Conservation (phyloP, 2,888 invertebrate species). For the Electrophaes corylata region DNA sequence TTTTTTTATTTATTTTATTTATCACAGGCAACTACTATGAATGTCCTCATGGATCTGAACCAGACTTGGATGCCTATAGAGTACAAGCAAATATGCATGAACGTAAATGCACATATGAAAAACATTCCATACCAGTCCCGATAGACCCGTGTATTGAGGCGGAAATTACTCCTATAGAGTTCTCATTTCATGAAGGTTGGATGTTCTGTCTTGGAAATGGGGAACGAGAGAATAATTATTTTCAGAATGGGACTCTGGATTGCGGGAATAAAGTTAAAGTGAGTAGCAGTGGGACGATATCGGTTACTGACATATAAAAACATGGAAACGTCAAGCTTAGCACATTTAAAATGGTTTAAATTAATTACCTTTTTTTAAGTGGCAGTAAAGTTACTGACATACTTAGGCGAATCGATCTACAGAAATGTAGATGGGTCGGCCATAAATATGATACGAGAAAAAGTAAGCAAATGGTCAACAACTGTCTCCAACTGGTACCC, state of each 20-base stretch:
- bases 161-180: slow-evolving; percentile 77
- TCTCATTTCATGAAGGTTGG: slow-evolving; percentile 78
- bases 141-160: slow-evolving; percentile 78
- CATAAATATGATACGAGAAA: no score
- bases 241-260: slow-evolving; percentile 75
- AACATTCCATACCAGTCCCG: slow-evolving; percentile 57
- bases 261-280: slow-evolving; percentile 78
- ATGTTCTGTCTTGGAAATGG: slow-evolving; percentile 79
- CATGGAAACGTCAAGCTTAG: no score
- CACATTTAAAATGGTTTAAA: no score
- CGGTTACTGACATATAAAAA: no score
- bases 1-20: not conserved
- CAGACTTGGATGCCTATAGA: slow-evolving; percentile 71
- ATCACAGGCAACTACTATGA: slow-evolving; percentile 67
- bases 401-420: no score
- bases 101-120: slow-evolving; percentile 70
- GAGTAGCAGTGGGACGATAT: no score
- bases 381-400: no score
- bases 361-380: no score
- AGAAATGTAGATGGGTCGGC: no score
- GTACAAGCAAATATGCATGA: slow-evolving; percentile 77
- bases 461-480: no score
- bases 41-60: slow-evolving; percentile 73
- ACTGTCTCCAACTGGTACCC: no score
- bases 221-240: slow-evolving; percentile 76